These are phyloP conservation scores for Temnopleurus reevesii DNA, from an alignment of 53 echinoderm and acorn worm species.

Conservation along the genomic window DNA sequence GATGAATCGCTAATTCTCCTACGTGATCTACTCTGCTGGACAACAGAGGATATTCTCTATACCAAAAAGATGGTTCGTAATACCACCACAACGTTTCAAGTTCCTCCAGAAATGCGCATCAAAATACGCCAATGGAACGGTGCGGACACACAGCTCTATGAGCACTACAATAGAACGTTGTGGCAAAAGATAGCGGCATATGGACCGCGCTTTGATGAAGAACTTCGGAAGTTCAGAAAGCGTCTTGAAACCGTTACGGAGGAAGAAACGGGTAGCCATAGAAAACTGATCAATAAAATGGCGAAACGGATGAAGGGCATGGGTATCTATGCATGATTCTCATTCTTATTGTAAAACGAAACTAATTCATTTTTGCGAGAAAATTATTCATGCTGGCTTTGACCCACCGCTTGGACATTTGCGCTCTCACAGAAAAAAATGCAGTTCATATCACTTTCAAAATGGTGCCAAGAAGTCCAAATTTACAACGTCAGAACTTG, in stretches of 20 bases:
- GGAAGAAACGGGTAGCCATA: neutral
- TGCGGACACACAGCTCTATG: conserved; percentile 58
- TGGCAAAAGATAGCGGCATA: conserved; percentile 62
- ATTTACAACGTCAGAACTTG: too few relatives aligned
- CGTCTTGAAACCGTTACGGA: neutral
- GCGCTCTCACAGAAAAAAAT: too few relatives aligned
- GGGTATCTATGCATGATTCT: conserved; percentile 20
- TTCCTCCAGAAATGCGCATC: neutral
- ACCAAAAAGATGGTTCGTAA: conserved; percentile 43
- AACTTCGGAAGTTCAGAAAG: conserved; percentile 50
- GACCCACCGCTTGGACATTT: too few relatives aligned
- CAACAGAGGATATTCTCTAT: conserved; percentile 68
- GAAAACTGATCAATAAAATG: neutral
- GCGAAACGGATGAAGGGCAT: neutral
- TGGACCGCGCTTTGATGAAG: conserved; percentile 60
- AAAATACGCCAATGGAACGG: conserved; percentile 63
- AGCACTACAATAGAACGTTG: conserved; percentile 69
- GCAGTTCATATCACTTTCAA: too few relatives aligned
- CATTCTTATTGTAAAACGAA: too few relatives aligned
- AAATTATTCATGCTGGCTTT: too few relatives aligned
- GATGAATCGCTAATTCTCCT: conserved; percentile 67
- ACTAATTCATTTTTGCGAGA: too few relatives aligned
- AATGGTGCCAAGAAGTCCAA: too few relatives aligned
- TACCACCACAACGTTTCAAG: neutral
- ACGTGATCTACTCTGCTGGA: conserved; percentile 58